Conservation (phyloP, 2,888 invertebrate genomes). For the Bembecia ichneumoniformis region DNA sequence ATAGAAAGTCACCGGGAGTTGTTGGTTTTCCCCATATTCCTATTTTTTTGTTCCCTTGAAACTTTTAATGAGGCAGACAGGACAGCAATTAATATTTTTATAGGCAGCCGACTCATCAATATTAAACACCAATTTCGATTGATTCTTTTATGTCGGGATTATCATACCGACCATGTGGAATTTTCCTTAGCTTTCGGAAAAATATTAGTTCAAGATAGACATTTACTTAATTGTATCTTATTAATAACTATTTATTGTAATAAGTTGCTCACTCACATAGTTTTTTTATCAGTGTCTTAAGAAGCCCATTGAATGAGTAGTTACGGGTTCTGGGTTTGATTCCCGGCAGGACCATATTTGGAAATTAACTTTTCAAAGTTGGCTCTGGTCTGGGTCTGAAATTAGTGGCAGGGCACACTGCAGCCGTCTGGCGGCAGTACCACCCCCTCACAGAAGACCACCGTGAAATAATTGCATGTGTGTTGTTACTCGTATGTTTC, state of each 20-base stretch:
- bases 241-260: not conserved
- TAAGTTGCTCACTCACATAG: not conserved
- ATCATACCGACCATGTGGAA: slow-evolving; percentile 11
- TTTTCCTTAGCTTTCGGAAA: not conserved
- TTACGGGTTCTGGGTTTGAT: not conserved
- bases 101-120: slow-evolving; percentile 52
- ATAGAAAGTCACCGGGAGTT: too few species aligned
- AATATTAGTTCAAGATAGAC: not conserved
- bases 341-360: too few species aligned
- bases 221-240: not conserved
- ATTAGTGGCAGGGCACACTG: too few species aligned
- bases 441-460: too few species aligned
- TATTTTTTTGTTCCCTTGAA: slow-evolving; percentile 35
- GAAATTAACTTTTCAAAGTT: too few species aligned
- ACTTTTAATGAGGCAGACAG: slow-evolving; percentile 50
- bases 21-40: too few species aligned
- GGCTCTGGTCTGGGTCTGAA: too few species aligned
- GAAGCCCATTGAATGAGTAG: not conserved
- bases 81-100: slow-evolving; percentile 66
- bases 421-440: too few species aligned
- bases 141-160: slow-evolving; percentile 41
- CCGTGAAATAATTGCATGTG: too few species aligned
- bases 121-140: slow-evolving; percentile 44
- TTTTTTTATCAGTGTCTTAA: not conserved
- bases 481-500: too few species aligned